Conservation (phyloP, 1,140 invertebrate genomes). For the Adelges cooleyi region DNA sequence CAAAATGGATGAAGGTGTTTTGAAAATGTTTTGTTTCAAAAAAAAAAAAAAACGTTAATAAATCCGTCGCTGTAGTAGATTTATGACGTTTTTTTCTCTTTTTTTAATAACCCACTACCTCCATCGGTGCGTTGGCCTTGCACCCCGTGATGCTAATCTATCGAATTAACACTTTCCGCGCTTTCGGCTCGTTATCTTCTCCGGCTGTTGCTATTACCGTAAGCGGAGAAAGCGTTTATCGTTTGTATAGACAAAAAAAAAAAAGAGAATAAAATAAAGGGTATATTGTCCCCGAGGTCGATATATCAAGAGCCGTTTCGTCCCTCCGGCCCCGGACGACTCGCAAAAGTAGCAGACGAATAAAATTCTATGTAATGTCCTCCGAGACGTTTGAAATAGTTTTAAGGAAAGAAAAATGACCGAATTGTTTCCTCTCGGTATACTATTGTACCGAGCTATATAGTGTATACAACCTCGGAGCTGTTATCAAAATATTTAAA, state of each 20-base stretch:
- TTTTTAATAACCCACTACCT: constrained; percentile 11
- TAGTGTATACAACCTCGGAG: too few species aligned
- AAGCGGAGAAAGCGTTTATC: too few species aligned
- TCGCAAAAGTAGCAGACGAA: too few species aligned
- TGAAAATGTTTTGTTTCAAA: constrained; percentile 6
- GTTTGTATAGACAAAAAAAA: too few species aligned
- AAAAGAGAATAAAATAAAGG: background rate
- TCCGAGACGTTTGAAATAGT: too few species aligned
- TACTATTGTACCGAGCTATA: too few species aligned
- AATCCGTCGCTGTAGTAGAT: background rate
- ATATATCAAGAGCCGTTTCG: background rate
- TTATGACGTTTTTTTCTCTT: constrained; percentile 21
- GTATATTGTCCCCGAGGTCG: background rate
- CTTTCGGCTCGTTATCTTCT: constrained; percentile 21
- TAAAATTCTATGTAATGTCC: too few species aligned
- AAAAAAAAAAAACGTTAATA: constrained; percentile 10
- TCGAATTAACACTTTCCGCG: constrained; percentile 20
- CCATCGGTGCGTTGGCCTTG: background rate
- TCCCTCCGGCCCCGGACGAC: background rate
- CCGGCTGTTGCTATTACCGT: background rate
- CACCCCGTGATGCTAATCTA: constrained; percentile 26
- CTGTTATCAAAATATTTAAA: too few species aligned
- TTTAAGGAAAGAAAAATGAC: too few species aligned
- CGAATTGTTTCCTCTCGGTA: too few species aligned
- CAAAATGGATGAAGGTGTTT: constrained; percentile 64